These are phyloP conservation scores for Antechinus stuartii DNA, from an alignment of 2,113 vertebrate species.

Conservation along the genomic window DNA sequence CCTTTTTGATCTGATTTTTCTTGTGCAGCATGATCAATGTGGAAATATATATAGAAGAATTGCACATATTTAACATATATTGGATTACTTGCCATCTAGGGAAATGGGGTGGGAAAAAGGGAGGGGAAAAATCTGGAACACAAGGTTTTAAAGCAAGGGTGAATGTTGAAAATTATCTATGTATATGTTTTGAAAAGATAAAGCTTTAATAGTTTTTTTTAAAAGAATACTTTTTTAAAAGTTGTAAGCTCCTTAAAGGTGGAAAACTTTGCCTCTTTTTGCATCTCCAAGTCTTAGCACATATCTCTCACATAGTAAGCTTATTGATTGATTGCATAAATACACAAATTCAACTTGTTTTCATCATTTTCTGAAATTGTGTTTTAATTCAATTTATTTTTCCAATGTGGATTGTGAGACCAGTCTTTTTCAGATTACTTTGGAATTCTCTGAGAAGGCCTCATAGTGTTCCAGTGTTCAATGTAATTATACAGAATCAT, in stretches of 20 bases:
- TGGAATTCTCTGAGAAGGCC: background rate
- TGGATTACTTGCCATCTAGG: too few species aligned
- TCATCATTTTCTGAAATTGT: background rate
- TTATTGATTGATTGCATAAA: background rate
- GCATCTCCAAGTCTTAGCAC: background rate
- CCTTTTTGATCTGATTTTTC: too few species aligned
- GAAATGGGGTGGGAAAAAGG: too few species aligned
- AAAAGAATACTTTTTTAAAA: too few species aligned
- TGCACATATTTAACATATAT: too few species aligned
- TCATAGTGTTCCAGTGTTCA: background rate
- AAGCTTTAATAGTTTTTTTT: too few species aligned
- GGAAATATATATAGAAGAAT: too few species aligned
- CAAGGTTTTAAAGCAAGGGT: too few species aligned
- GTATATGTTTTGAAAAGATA: too few species aligned
- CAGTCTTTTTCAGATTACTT: background rate
- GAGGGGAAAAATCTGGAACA: too few species aligned
- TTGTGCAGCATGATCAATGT: too few species aligned
- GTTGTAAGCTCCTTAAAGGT: background rate
- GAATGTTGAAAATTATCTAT: too few species aligned
- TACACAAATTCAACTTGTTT: background rate
- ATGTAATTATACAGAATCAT: background rate
- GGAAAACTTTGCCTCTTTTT: background rate
- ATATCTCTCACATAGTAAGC: background rate
- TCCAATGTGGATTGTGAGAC: background rate
- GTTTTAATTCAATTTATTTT: background rate